phyloP scores from a whole-genome alignment of 2,113 vertebrate genomes.

The Mastomys natalensis region DNA sequence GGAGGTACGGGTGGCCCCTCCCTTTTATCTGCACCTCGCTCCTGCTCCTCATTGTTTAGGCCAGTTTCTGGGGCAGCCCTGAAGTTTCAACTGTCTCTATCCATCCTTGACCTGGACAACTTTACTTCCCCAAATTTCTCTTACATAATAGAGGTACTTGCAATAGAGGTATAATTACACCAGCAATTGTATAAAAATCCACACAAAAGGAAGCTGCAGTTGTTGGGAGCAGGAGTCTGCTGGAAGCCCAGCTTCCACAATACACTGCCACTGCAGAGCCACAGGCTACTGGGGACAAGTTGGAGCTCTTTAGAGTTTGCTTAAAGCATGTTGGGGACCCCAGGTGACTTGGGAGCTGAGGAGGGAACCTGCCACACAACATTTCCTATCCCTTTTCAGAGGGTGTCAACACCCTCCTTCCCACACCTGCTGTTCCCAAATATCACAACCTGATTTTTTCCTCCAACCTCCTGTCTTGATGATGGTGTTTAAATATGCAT shows the following conservation, averaged over 20 bases:
- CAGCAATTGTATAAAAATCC: background rate
- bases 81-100: background rate
- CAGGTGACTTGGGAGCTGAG: slow-evolving; percentile 65
- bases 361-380: slow-evolving; percentile 71
- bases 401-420: slow-evolving; percentile 82
- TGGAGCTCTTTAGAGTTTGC: slow-evolving; percentile 12
- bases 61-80: background rate
- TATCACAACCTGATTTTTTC: slow-evolving; percentile 84
- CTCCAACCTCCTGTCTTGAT: slow-evolving; percentile 82
- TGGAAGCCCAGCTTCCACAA: background rate
- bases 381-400: slow-evolving; percentile 76
- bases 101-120: background rate
- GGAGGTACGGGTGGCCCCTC: background rate
- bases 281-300: background rate
- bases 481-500: slow-evolving; percentile 83
- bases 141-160: background rate
- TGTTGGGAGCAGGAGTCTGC: background rate
- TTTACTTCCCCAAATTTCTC: background rate
- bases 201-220: background rate
- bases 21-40: background rate
- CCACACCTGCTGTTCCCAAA: slow-evolving; percentile 84
- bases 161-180: background rate
- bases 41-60: background rate
- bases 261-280: no score
- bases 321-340: slow-evolving; percentile 35